These are phyloP conservation scores for Chorisops tibialis DNA, from an alignment of 2,888 invertebrate genomes.

Conservation along the genomic window DNA sequence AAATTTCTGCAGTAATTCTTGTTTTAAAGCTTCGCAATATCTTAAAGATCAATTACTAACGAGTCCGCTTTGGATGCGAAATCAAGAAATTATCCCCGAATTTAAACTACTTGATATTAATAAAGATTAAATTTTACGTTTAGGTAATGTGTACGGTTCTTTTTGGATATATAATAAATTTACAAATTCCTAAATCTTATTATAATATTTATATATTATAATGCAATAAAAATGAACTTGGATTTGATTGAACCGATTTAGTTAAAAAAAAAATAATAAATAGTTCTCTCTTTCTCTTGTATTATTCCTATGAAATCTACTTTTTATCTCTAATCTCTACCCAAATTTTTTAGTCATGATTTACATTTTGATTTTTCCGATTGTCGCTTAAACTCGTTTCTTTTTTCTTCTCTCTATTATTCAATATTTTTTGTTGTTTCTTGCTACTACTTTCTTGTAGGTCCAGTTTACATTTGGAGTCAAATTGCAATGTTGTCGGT, in stretches of 20 bases:
- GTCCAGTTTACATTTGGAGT: conserved; percentile 1
- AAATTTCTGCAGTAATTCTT: conserved; percentile 79
- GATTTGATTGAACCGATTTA: no score
- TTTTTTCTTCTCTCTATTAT: background rate
- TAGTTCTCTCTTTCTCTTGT: no score
- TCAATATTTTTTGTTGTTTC: background rate
- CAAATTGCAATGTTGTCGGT: conserved; percentile 4
- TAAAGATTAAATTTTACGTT: background rate
- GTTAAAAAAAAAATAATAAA: no score
- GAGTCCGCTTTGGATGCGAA: conserved; percentile 79
- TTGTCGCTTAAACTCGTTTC: no score
- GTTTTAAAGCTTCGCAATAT: conserved; percentile 76
- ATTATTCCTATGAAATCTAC: no score
- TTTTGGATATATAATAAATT: no score
- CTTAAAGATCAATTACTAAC: conserved; percentile 76
- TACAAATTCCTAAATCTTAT: background rate
- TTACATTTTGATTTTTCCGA: no score
- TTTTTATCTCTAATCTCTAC: no score
- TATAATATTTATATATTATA: background rate
- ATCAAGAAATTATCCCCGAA: conserved; percentile 62
- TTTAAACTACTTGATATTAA: conserved; percentile 57
- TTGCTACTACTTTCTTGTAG: conserved; percentile 1
- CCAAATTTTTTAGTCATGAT: no score
- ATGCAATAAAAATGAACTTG: background rate
- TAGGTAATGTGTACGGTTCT: no score